Percentiles rank a stretch among this genome's conserved stretches.
Conservation (phyloP, 2,888 invertebrate species). For the Callinectes sapidus region DNA sequence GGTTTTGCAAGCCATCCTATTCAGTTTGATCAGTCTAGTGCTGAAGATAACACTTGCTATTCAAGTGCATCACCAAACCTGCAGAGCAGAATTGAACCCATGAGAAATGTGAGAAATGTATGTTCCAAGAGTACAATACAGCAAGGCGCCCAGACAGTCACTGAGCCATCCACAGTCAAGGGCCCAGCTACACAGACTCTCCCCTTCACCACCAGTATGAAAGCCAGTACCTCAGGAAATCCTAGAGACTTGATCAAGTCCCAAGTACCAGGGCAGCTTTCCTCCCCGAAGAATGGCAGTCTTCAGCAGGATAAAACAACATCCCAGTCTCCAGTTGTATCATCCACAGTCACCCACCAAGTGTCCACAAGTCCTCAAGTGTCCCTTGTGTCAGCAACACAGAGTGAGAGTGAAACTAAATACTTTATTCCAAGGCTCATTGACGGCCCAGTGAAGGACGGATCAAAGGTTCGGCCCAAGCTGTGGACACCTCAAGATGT, state of each 20-base stretch:
- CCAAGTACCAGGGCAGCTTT: not conserved
- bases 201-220: conserved; percentile 27
- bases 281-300: conserved; percentile 40
- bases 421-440: conserved; percentile 81
- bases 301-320: conserved; percentile 40
- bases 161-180: not conserved
- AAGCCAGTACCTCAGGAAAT: conserved; percentile 29
- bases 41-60: not conserved
- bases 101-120: not conserved
- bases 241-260: conserved; percentile 4
- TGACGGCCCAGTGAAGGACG: conserved; percentile 75
- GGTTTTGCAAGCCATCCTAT: conserved; percentile 17
- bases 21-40: conserved; percentile 27
- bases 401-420: conserved; percentile 21
- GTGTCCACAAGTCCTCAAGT: conserved; percentile 11
- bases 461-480: conserved; percentile 70
- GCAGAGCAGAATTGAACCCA: conserved; percentile 1
- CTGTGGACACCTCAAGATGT: conserved; percentile 90
- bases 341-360: conserved; percentile 40
- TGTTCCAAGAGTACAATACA: not conserved
- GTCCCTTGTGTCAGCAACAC: conserved; percentile 1
- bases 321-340: conserved; percentile 49
- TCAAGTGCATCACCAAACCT: not conserved
- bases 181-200: not conserved
- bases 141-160: not conserved